phyloP scores from a whole-genome alignment of 2,888 invertebrate species.

The Pollenia angustigena region DNA sequence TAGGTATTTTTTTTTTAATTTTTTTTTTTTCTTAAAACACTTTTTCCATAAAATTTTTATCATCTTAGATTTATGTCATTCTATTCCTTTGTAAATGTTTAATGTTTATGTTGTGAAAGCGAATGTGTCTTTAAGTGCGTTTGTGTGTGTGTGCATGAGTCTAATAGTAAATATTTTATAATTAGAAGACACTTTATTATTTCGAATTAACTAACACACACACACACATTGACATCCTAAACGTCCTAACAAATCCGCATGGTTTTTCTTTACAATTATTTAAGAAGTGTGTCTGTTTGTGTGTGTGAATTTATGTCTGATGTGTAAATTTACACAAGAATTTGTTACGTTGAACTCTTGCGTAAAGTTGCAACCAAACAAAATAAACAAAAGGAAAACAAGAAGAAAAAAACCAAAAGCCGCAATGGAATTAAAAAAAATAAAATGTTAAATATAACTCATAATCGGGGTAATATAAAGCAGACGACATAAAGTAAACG shows the following conservation, averaged over 20 bases:
- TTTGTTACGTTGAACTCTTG: constrained; percentile 67
- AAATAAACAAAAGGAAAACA: neutral
- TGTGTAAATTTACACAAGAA: constrained; percentile 64
- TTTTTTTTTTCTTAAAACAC: neutral
- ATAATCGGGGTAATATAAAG: constrained; percentile 18
- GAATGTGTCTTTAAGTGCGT: neutral
- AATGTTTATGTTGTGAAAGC: constrained; percentile 33
- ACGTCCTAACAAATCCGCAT: neutral
- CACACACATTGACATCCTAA: neutral
- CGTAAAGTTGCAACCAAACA: constrained; percentile 33
- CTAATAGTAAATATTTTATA: constrained; percentile 54
- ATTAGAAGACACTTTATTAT: constrained; percentile 68
- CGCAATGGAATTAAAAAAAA: neutral
- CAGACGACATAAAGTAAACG: neutral
- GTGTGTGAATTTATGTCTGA: neutral
- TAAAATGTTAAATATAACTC: constrained; percentile 38
- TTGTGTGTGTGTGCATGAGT: neutral
- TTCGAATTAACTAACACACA: constrained; percentile 18
- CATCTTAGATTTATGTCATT: constrained; percentile 62
- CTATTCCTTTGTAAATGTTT: constrained; percentile 39
- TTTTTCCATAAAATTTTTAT: constrained; percentile 34
- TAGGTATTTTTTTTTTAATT: constrained; percentile 4
- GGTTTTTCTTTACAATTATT: constrained; percentile 15
- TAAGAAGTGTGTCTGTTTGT: neutral
- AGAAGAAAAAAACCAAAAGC: neutral